These are phyloP conservation scores for Ammodytes dubius DNA, from an alignment of 2,113 vertebrate species.

Conservation along the genomic window DNA sequence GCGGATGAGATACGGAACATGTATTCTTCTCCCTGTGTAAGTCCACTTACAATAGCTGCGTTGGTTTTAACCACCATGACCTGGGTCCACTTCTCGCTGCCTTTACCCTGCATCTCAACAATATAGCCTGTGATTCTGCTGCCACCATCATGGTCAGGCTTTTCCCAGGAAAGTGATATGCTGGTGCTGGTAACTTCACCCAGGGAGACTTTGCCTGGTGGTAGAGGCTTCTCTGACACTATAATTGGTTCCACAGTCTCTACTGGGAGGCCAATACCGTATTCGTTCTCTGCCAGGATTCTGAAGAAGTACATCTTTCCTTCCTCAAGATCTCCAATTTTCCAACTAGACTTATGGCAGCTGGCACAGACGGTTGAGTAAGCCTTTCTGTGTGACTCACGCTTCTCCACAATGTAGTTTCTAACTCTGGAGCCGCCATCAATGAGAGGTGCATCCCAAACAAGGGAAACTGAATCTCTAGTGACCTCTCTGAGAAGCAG, in stretches of 20 bases:
- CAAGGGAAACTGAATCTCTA: conserved; percentile 93
- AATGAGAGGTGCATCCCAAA: conserved; percentile 96
- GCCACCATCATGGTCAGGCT: conserved; percentile 97
- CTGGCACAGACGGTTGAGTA: conserved; percentile 94
- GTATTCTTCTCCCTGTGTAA: conserved; percentile 97
- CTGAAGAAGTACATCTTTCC: conserved; percentile 96
- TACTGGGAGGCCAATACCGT: conserved; percentile 93
- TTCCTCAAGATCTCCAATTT: conserved; percentile 93
- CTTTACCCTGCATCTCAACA: conserved; percentile 97
- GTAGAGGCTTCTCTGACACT: conserved; percentile 95
- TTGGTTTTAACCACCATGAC: conserved; percentile 94
- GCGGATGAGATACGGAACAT: conserved; percentile 94
- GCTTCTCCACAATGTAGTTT: conserved; percentile 97
- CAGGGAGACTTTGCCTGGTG: conserved; percentile 96
- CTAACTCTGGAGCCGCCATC: conserved; percentile 97
- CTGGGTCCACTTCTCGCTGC: conserved; percentile 95
- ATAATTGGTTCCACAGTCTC: conserved; percentile 94
- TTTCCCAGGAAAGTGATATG: conserved; percentile 95
- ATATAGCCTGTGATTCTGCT: conserved; percentile 96
- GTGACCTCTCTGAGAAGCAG: conserved; percentile 94
- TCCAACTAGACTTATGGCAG: conserved; percentile 97
- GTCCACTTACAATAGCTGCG: conserved; percentile 89
- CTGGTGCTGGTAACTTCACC: conserved; percentile 92
- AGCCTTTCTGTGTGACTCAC: conserved; percentile 96
- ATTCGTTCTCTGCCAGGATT: conserved; percentile 97